Evolutionary conservation across 2,113 vertebrate genomes (phyloP).

Genomic region (Psittacara wagleri): DNA sequence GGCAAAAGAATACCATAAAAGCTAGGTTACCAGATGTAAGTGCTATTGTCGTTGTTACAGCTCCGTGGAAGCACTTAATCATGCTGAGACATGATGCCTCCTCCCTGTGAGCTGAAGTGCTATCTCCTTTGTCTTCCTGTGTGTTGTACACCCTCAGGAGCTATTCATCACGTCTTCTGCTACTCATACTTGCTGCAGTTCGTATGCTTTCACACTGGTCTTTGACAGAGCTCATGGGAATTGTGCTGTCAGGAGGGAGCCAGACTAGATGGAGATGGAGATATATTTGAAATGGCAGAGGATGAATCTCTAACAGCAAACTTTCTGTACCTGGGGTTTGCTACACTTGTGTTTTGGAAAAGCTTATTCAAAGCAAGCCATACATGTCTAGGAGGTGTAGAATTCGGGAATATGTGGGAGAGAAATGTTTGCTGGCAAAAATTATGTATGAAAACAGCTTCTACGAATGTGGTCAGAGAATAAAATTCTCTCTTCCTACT

Average conservation of each 20-base stretch:
- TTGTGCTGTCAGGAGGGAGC: neutral
- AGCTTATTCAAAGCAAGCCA: neutral
- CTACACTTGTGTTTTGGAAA: neutral
- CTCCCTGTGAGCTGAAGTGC: neutral
- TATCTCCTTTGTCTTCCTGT: neutral
- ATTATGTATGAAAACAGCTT: neutral
- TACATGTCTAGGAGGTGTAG: neutral
- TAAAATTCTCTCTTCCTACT: neutral
- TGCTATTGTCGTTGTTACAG: neutral
- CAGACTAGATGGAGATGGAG: neutral
- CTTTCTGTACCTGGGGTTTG: neutral
- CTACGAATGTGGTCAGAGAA: neutral
- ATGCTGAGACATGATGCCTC: neutral
- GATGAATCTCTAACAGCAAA: neutral
- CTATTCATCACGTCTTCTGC: neutral
- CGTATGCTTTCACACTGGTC: neutral
- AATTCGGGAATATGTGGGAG: neutral
- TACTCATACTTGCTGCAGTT: neutral
- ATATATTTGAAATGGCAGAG: neutral
- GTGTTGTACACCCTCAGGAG: neutral
- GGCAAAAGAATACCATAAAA: slow-evolving; percentile 22
- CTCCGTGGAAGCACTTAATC: slow-evolving; percentile 12
- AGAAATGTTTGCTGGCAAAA: neutral
- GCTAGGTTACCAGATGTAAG: slow-evolving; percentile 31
- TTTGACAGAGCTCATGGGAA: neutral